A percentile compares a stretch with the other conserved stretches of the same genome.
phyloP scores from a whole-genome alignment of 1,140 invertebrate species.

The Hyphantria cunea region DNA sequence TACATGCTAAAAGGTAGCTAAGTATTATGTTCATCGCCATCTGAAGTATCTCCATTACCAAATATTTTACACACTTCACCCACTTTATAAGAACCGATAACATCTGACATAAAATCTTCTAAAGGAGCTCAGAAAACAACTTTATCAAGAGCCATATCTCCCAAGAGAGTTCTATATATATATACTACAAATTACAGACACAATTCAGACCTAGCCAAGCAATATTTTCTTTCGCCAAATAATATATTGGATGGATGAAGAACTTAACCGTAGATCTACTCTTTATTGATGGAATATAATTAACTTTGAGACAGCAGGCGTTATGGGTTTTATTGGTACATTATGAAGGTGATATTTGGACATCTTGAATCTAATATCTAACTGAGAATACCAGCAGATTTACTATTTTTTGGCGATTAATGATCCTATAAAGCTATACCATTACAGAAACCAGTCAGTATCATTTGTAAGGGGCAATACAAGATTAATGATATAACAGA shows the following conservation, averaged over 20 bases:
- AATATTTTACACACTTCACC: too few relatives aligned
- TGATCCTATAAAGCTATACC: too few relatives aligned
- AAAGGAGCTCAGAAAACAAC: neutral
- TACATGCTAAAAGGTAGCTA: too few relatives aligned
- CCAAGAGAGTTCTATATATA: neutral
- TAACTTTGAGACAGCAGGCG: neutral
- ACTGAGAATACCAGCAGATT: too few relatives aligned
- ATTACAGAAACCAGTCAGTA: too few relatives aligned
- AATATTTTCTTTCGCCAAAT: too few relatives aligned
- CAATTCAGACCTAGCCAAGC: neutral
- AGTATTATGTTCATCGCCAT: too few relatives aligned
- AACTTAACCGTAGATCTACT: neutral
- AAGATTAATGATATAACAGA: constrained; percentile 1
- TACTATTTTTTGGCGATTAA: too few relatives aligned
- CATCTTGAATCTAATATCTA: too few relatives aligned
- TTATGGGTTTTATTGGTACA: neutral
- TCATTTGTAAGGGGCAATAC: neutral
- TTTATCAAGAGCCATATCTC: neutral
- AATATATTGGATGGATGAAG: neutral
- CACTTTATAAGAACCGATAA: too few relatives aligned
- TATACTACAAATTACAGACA: neutral
- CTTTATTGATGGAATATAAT: neutral
- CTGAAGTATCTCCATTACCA: too few relatives aligned
- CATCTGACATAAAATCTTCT: neutral
- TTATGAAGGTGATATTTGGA: too few relatives aligned